phyloP scores from a whole-genome alignment of 30 jellyfish, hydroid and myxozoan genomes.

The Turritopsis rubra region DNA sequence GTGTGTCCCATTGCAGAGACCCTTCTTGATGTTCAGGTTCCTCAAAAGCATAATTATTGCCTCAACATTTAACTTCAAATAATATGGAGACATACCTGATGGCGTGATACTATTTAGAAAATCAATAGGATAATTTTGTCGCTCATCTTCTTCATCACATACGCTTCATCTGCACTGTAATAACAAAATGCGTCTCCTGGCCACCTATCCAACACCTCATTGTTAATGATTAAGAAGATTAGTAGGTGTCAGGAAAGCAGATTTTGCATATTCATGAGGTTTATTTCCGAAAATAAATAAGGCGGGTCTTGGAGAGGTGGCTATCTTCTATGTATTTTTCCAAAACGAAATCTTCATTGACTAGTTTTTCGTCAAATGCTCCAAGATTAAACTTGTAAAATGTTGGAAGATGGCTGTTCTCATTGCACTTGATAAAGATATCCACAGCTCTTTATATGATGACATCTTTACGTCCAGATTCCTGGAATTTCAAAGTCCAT shows the following conservation, averaged over 20 bases:
- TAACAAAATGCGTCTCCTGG: slow-evolving; percentile 26
- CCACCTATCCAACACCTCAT: slow-evolving; percentile 3
- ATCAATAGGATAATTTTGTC: neutral
- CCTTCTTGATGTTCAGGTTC: slow-evolving; percentile 32
- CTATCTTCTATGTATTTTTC: no score
- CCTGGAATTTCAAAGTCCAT: no score
- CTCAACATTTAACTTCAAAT: slow-evolving; percentile 39
- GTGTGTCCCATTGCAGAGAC: slow-evolving; percentile 36
- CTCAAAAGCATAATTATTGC: slow-evolving; percentile 42
- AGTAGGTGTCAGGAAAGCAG: slow-evolving; percentile 29
- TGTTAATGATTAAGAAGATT: slow-evolving; percentile 26
- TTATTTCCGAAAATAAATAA: no score
- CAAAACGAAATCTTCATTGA: no score
- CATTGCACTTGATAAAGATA: no score
- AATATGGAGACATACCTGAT: slow-evolving; percentile 48
- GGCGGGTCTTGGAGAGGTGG: no score
- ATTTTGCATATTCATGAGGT: slow-evolving; percentile 13
- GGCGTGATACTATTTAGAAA: neutral
- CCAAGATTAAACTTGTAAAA: no score
- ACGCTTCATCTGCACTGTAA: slow-evolving; percentile 21
- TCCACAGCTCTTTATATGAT: no score
- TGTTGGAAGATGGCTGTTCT: no score
- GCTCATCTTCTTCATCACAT: neutral
- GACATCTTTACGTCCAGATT: no score
- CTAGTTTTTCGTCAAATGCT: no score